A percentile compares a stretch with the other conserved stretches of the same genome.
Evolutionary conservation across 2,113 vertebrate species (phyloP).

Genomic region (Phycodurus eques): DNA sequence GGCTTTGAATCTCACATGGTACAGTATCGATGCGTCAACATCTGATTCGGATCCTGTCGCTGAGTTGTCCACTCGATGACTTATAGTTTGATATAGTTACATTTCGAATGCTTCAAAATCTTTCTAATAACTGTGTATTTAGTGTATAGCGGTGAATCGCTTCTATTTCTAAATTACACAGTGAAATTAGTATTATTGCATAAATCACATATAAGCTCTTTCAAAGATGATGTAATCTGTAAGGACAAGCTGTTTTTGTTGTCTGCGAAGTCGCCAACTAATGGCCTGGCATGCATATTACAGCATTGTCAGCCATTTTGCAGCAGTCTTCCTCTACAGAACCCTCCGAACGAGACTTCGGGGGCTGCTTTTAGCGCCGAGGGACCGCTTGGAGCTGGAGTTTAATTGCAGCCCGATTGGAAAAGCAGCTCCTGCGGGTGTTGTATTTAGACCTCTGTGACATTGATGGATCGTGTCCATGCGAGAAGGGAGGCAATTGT

Average conservation of each 20-base stretch:
- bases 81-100: too few relatives aligned
- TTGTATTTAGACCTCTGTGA: slow-evolving; percentile 53
- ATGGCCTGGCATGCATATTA: background rate
- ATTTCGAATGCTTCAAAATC: too few relatives aligned
- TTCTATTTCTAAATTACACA: too few relatives aligned
- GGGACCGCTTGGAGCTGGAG: slow-evolving; percentile 57
- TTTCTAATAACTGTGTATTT: too few relatives aligned
- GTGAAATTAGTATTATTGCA: too few relatives aligned
- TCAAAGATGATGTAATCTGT: background rate
- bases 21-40: too few relatives aligned
- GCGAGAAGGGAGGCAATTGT: slow-evolving; percentile 21
- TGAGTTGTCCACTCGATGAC: too few relatives aligned
- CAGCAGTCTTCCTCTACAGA: background rate
- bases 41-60: too few relatives aligned
- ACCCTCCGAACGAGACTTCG: slow-evolving; percentile 34
- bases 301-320: background rate
- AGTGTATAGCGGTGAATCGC: too few relatives aligned
- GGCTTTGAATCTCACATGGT: too few relatives aligned
- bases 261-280: background rate
- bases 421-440: slow-evolving; percentile 64
- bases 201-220: too few relatives aligned
- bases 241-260: background rate
- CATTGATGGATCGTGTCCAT: slow-evolving; percentile 66
- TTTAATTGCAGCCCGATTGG: slow-evolving; percentile 70
- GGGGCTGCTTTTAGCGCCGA: slow-evolving; percentile 48